Evolutionary conservation across 1,140 invertebrate species (phyloP).

Genomic region (Plutomurus gul): DNA sequence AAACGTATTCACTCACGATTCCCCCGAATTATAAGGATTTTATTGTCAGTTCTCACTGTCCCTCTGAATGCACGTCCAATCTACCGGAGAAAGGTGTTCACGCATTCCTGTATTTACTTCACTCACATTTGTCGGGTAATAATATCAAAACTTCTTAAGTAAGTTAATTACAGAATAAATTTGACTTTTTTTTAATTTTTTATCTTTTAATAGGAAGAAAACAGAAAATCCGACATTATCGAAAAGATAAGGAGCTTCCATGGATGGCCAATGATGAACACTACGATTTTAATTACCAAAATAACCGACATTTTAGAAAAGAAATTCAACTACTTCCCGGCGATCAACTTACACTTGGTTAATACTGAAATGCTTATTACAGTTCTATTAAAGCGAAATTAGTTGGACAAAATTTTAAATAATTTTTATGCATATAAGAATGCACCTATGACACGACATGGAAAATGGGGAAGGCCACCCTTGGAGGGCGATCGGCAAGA

Average conservation of each 20-base stretch:
- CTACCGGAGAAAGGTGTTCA: slow-evolving; percentile 13
- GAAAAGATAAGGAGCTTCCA: slow-evolving; percentile 24
- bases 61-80: slow-evolving; percentile 57
- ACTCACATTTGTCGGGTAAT: slow-evolving; percentile 40
- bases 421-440: background rate
- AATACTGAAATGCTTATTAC: background rate
- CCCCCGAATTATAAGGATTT: slow-evolving; percentile 29
- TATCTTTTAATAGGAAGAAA: background rate
- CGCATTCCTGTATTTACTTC: background rate
- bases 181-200: background rate
- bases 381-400: background rate
- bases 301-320: background rate
- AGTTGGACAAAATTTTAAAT: background rate
- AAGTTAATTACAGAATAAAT: background rate
- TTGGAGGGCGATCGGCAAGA: background rate
- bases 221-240: slow-evolving; percentile 20
- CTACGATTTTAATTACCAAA: slow-evolving; percentile 43
- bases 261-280: slow-evolving; percentile 11
- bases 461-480: background rate
- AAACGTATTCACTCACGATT: background rate
- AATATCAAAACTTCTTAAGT: background rate
- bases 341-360: slow-evolving; percentile 36
- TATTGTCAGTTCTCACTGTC: slow-evolving; percentile 31
- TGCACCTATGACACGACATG: slow-evolving; percentile 32
- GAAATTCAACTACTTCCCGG: slow-evolving; percentile 24